phyloP scores from a whole-genome alignment of 2,888 invertebrate genomes.

The Sarcophaga caerulescens region DNA sequence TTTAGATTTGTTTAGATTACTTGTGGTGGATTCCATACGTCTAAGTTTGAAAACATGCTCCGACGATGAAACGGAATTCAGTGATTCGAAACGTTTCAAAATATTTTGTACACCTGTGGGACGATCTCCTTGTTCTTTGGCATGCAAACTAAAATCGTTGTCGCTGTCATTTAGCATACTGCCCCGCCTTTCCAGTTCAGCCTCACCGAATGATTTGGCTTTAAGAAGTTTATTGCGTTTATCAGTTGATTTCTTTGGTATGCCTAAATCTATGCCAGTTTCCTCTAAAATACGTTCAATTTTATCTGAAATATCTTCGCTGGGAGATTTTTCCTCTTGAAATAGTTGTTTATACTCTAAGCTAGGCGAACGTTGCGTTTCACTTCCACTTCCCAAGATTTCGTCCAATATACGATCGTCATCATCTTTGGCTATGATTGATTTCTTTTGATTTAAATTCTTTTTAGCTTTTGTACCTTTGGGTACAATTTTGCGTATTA shows the following conservation, averaged over 20 bases:
- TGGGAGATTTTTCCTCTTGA: constrained; percentile 79
- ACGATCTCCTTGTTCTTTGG: constrained; percentile 70
- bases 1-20: constrained; percentile 76
- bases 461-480: constrained; percentile 77
- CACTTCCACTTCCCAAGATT: constrained; percentile 73
- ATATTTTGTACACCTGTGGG: constrained; percentile 76
- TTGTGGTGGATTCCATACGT: constrained; percentile 77
- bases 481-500: constrained; percentile 77
- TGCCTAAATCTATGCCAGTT: constrained; percentile 76
- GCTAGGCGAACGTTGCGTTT: constrained; percentile 77
- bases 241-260: constrained; percentile 69
- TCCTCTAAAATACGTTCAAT: constrained; percentile 79
- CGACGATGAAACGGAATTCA: constrained; percentile 76
- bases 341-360: constrained; percentile 79
- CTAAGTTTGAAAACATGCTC: constrained; percentile 74
- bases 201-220: constrained; percentile 77
- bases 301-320: constrained; percentile 79
- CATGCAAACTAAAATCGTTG: background rate
- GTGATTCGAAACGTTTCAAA: constrained; percentile 78
- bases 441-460: constrained; percentile 40
- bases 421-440: constrained; percentile 72
- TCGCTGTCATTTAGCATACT: constrained; percentile 11
- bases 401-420: constrained; percentile 79
- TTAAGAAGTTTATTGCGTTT: constrained; percentile 75
- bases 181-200: constrained; percentile 71